phyloP scores from a whole-genome alignment of 2,797 vertebrate genomes.

The Pangasius krempfi region DNA sequence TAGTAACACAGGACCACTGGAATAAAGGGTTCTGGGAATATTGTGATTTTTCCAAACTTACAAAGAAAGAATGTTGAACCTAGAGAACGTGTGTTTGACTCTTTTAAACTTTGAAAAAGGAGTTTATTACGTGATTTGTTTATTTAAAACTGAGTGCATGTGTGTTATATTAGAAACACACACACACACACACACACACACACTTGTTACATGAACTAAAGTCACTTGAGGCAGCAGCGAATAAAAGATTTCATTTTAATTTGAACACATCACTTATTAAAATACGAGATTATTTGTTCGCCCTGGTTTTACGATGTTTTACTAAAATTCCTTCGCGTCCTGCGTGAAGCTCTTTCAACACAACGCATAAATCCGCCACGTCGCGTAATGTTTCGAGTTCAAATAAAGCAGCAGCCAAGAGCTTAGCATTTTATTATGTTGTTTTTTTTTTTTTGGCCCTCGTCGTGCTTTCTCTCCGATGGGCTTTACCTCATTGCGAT shows the following conservation, averaged over 20 bases:
- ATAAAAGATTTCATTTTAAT: background rate
- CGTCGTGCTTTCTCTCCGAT: background rate
- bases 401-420: conserved; percentile 24
- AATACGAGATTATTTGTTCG: conserved; percentile 17
- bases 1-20: background rate
- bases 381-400: background rate
- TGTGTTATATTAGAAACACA: conserved; percentile 10
- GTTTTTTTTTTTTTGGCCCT: background rate
- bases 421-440: conserved; percentile 10
- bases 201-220: background rate
- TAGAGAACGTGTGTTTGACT: background rate
- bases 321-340: conserved; percentile 28
- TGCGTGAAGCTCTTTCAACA: conserved; percentile 6
- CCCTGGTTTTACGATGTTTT: conserved; percentile 13
- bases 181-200: background rate
- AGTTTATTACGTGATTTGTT: background rate
- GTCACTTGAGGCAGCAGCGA: background rate
- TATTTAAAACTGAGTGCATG: background rate
- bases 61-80: background rate
- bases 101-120: conserved; percentile 1
- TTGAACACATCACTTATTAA: conserved; percentile 16
- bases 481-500: conserved; percentile 38
- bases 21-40: background rate
- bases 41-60: background rate
- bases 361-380: conserved; percentile 29